phyloP scores from a whole-genome alignment of 2,797 vertebrate species.

The Carduelis carduelis region DNA sequence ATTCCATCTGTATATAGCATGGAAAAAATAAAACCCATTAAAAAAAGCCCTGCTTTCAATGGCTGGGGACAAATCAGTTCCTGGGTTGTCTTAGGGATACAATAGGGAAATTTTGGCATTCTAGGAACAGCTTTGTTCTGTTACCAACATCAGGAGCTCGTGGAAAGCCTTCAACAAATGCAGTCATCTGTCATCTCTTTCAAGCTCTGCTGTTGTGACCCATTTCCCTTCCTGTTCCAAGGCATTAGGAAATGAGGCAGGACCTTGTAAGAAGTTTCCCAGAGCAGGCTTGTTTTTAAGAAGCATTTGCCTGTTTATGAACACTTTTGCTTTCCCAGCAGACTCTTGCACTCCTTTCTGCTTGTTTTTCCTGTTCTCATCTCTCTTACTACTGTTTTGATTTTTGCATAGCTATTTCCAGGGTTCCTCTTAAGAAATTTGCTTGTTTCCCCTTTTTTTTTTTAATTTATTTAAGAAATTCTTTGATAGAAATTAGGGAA shows the following conservation, averaged over 20 bases:
- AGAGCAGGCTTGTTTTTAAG: background rate
- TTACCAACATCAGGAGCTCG: background rate
- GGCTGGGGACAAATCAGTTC: background rate
- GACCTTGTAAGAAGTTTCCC: background rate
- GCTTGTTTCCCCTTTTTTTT: background rate
- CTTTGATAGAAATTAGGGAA: background rate
- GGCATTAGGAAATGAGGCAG: constrained; percentile 29
- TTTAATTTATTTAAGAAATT: background rate
- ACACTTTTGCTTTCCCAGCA: background rate
- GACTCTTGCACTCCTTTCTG: background rate
- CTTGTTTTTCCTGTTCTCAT: background rate
- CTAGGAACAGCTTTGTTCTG: constrained; percentile 27
- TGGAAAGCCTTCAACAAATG: constrained; percentile 13
- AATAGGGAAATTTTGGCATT: background rate
- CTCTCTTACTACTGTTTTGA: background rate
- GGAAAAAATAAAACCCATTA: background rate
- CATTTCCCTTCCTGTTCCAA: constrained; percentile 52
- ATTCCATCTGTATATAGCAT: background rate
- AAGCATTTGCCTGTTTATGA: background rate
- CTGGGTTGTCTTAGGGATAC: background rate
- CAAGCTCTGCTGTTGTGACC: background rate
- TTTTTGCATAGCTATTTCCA: background rate
- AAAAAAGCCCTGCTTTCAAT: background rate
- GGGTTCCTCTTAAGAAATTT: background rate
- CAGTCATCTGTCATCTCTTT: background rate